These are phyloP conservation scores for Phyllotreta cruciferae DNA, from an alignment of 2,888 invertebrate species.

Conservation along the genomic window DNA sequence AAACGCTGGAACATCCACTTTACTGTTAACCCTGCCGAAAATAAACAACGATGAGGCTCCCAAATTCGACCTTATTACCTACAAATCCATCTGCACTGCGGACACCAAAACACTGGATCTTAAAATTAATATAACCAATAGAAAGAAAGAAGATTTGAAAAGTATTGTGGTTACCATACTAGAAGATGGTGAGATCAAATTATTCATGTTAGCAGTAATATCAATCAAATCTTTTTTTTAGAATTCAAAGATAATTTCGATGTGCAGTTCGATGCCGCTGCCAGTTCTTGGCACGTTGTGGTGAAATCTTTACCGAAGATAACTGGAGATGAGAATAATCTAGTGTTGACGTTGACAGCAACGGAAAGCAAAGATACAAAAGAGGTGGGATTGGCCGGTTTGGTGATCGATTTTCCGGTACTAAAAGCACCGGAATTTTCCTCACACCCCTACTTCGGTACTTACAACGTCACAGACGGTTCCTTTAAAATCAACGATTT, in stretches of 20 bases:
- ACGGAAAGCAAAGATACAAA: slow-evolving; percentile 8
- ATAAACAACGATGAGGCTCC: slow-evolving; percentile 28
- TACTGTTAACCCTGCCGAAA: slow-evolving; percentile 24
- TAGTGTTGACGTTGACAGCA: slow-evolving; percentile 26
- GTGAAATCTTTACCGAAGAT: slow-evolving; percentile 15
- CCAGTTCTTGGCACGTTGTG: slow-evolving; percentile 27
- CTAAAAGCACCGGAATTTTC: slow-evolving; percentile 19
- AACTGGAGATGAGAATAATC: slow-evolving; percentile 5
- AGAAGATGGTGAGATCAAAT: slow-evolving; percentile 23
- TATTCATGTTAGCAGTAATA: background rate
- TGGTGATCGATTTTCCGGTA: slow-evolving; percentile 17
- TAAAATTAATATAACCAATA: slow-evolving; percentile 8
- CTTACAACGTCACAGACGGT: background rate
- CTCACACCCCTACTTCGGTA: slow-evolving; percentile 13
- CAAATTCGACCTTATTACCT: slow-evolving; percentile 26
- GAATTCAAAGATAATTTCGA: slow-evolving; percentile 34
- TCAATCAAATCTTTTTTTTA: slow-evolving; percentile 20
- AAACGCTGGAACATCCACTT: slow-evolving; percentile 15
- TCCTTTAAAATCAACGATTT: slow-evolving; percentile 14
- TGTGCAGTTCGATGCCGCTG: slow-evolving; percentile 19
- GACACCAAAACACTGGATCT: slow-evolving; percentile 7
- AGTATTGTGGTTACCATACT: slow-evolving; percentile 5
- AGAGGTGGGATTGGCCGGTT: slow-evolving; percentile 12
- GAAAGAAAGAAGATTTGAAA: slow-evolving; percentile 30
- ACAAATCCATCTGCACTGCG: slow-evolving; percentile 13